These are phyloP conservation scores for Cheilosia urbana DNA, from an alignment of 2,888 invertebrate genomes.

Conservation along the genomic window DNA sequence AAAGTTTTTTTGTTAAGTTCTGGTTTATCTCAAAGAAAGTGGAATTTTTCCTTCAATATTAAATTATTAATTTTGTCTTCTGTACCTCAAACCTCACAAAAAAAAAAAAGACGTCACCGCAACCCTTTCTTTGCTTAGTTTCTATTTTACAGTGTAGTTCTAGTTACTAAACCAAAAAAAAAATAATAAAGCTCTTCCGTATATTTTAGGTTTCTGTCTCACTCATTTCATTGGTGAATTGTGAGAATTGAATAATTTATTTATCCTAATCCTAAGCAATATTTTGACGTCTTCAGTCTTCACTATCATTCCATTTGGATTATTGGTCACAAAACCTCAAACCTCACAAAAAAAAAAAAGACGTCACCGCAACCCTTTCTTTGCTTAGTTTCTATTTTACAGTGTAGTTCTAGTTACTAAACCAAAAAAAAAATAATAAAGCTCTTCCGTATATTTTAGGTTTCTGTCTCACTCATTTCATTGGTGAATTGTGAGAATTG, in stretches of 20 bases:
- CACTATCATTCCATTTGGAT: slow-evolving; percentile 44
- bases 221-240: slow-evolving; percentile 3
- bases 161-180: not conserved
- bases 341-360: slow-evolving; percentile 36
- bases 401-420: slow-evolving; percentile 15
- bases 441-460: slow-evolving; percentile 48
- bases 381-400: not conserved
- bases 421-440: slow-evolving; percentile 17
- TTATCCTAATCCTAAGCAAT: slow-evolving; percentile 47
- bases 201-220: slow-evolving; percentile 57
- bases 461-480: slow-evolving; percentile 39
- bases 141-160: not conserved
- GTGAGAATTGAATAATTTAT: slow-evolving; percentile 53
- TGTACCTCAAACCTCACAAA: not conserved
- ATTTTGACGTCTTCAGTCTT: slow-evolving; percentile 50
- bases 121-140: slow-evolving; percentile 9
- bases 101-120: slow-evolving; percentile 35
- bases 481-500: slow-evolving; percentile 32
- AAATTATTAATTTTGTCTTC: slow-evolving; percentile 3
- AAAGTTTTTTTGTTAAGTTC: slow-evolving; percentile 12
- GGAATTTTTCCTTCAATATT: slow-evolving; percentile 10
- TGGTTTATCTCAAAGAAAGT: slow-evolving; percentile 4
- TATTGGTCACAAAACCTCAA: slow-evolving; percentile 28
- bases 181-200: slow-evolving; percentile 28
- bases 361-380: slow-evolving; percentile 24